Evolutionary conservation across 1,140 invertebrate genomes (phyloP).

Genomic region (Choristoneura fumiferana): DNA sequence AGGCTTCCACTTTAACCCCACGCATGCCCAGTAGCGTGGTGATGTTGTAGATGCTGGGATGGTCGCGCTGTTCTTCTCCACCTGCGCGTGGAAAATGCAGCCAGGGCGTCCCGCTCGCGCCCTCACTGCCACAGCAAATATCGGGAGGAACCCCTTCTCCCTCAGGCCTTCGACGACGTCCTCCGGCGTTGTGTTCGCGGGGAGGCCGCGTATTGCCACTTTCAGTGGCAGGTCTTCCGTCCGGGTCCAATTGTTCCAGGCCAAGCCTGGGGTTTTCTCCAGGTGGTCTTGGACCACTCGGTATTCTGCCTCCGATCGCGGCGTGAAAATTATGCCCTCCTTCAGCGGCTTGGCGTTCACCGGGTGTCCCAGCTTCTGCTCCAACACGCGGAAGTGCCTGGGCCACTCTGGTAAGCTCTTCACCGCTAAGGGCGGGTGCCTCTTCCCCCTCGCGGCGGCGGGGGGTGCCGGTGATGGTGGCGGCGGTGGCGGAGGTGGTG

Average conservation of each 20-base stretch:
- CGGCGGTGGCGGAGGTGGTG: neutral
- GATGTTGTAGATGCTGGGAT: neutral
- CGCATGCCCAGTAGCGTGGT: neutral
- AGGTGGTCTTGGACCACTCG: neutral
- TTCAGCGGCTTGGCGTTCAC: no score
- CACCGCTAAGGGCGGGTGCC: neutral
- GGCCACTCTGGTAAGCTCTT: no score
- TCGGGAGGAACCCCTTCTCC: neutral
- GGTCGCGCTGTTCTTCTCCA: neutral
- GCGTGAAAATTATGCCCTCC: neutral
- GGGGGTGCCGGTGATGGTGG: neutral
- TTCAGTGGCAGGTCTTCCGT: neutral
- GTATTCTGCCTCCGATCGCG: neutral
- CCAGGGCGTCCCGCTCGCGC: neutral
- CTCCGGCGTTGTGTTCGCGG: neutral
- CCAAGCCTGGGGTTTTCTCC: neutral
- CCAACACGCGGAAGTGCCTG: no score
- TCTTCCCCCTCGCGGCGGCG: no score
- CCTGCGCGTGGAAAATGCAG: neutral
- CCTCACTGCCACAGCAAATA: neutral
- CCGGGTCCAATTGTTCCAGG: neutral
- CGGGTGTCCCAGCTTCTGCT: no score
- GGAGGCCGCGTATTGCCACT: neutral
- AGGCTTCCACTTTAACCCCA: neutral
- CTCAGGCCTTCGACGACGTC: neutral